phyloP scores from a whole-genome alignment of 2,797 vertebrate species.

The Hephaestus fuliginosus region DNA sequence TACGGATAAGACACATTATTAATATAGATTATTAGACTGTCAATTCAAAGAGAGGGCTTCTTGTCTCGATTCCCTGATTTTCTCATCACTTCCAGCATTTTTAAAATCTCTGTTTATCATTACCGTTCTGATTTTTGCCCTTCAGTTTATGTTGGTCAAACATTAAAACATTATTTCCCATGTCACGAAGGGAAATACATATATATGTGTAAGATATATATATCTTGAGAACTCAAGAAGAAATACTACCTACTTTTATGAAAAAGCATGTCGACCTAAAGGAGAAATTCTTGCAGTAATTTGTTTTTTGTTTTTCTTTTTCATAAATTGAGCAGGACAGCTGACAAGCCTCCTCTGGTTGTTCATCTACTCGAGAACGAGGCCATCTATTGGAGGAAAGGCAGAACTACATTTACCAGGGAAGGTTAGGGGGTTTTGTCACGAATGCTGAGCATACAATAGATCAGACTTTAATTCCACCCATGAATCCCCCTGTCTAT shows the following conservation, averaged over 20 bases:
- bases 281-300: neutral
- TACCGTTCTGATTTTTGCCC: neutral
- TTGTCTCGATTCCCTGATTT: neutral
- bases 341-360: neutral
- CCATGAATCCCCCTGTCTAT: neutral
- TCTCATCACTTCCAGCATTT: neutral
- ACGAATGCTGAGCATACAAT: neutral
- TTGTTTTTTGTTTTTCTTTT: neutral
- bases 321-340: slow-evolving; percentile 19
- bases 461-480: neutral
- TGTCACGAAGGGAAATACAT: neutral
- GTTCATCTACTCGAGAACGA: slow-evolving; percentile 72
- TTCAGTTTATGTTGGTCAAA: neutral
- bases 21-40: neutral
- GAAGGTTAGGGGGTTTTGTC: neutral
- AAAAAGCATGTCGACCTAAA: neutral
- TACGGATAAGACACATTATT: neutral
- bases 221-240: neutral
- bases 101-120: too few species aligned
- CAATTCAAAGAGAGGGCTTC: neutral
- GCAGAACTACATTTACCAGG: slow-evolving; percentile 48
- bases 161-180: neutral
- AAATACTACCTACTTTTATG: too few species aligned
- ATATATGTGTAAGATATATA: too few species aligned
- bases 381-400: slow-evolving; percentile 77